Percentiles rank a stretch among this genome's conserved stretches.
phyloP scores from a whole-genome alignment of 2,113 vertebrate species.

The Tachysurus vachellii region DNA sequence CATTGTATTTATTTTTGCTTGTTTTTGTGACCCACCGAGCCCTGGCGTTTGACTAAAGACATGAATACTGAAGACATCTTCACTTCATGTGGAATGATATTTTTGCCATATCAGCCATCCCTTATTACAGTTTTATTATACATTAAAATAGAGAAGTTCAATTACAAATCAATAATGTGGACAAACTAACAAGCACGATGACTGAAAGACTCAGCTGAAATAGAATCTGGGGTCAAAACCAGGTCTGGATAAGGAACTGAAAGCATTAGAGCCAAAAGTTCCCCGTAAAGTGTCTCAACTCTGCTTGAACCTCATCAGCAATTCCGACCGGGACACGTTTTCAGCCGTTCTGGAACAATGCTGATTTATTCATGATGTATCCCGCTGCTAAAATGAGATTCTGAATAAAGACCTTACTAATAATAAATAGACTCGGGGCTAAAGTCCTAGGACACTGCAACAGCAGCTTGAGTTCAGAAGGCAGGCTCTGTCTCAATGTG shows the following conservation, averaged over 20 bases:
- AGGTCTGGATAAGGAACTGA: neutral
- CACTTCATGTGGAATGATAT: neutral
- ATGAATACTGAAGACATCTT: neutral
- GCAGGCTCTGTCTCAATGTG: neutral
- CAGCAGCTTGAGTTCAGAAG: neutral
- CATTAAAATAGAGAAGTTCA: neutral
- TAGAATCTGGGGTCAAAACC: neutral
- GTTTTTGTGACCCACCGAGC: neutral
- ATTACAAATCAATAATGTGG: neutral
- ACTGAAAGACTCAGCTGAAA: neutral
- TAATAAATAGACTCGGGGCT: conserved; percentile 14
- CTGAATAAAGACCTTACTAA: conserved; percentile 16
- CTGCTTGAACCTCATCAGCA: conserved; percentile 18
- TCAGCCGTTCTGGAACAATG: conserved; percentile 25
- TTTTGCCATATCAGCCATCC: neutral
- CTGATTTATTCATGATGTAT: conserved; percentile 21
- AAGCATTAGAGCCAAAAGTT: neutral
- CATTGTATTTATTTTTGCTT: neutral
- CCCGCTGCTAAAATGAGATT: conserved; percentile 16
- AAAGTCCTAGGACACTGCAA: neutral
- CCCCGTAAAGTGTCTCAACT: neutral
- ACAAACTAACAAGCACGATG: neutral
- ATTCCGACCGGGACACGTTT: conserved; percentile 2
- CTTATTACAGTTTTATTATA: conserved; percentile 1
- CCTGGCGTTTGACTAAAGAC: neutral